These are phyloP conservation scores for Haliclystus octoradiatus DNA, from an alignment of 30 jellyfish, hydroid and myxozoan genomes.

Conservation along the genomic window DNA sequence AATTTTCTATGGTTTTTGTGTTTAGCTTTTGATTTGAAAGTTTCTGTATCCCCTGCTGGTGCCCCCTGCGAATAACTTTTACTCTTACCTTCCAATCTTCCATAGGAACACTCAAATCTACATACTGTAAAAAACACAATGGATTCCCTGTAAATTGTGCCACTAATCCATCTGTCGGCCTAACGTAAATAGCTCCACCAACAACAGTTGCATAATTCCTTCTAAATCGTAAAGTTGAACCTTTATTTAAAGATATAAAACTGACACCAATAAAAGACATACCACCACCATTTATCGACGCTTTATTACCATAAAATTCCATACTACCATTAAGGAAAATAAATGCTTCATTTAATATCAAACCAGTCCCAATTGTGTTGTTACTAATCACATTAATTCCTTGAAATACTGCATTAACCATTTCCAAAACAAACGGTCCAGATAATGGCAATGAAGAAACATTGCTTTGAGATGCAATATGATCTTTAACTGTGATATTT, in stretches of 20 bases:
- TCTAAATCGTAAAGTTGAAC: conserved; percentile 10
- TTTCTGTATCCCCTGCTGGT: no score
- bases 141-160: conserved; percentile 39
- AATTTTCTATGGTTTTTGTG: no score
- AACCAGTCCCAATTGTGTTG: conserved; percentile 26
- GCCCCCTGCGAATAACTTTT: background rate
- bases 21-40: no score
- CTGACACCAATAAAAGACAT: conserved; percentile 40
- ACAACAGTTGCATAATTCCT: conserved; percentile 20
- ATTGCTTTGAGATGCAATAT: background rate
- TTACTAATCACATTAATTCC: conserved; percentile 15
- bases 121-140: conserved; percentile 42
- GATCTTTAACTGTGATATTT: background rate
- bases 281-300: conserved; percentile 36
- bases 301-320: conserved; percentile 27
- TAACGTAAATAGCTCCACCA: conserved; percentile 40
- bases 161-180: conserved; percentile 1
- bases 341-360: conserved; percentile 18
- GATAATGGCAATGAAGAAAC: conserved; percentile 11
- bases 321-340: conserved; percentile 23
- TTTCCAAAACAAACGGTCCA: conserved; percentile 13
- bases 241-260: conserved; percentile 18
- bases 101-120: conserved; percentile 9
- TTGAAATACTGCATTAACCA: conserved; percentile 12
- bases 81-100: conserved; percentile 45